Evolutionary conservation across 1,140 invertebrate species (phyloP).

Genomic region (Eupeodes corollae): DNA sequence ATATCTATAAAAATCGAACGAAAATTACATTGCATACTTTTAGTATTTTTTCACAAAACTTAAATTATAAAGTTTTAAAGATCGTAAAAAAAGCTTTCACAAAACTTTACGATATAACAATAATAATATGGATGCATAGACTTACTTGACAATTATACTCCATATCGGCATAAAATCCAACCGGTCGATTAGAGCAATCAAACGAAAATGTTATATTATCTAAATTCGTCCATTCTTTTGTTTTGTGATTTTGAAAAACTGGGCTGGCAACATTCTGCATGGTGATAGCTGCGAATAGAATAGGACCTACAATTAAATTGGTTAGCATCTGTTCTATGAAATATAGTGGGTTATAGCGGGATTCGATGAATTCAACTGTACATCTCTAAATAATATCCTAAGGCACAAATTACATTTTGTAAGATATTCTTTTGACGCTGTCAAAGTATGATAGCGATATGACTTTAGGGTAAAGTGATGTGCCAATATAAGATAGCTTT

Average conservation of each 20-base stretch:
- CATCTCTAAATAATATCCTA: background rate
- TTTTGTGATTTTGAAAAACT: conserved; percentile 37
- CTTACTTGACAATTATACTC: conserved; percentile 48
- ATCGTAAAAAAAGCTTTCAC: background rate
- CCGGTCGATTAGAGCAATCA: conserved; percentile 43
- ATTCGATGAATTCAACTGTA: background rate
- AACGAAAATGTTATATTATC: conserved; percentile 51
- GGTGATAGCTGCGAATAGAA: conserved; percentile 18
- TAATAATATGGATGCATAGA: background rate
- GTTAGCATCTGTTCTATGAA: background rate
- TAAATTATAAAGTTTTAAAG: background rate
- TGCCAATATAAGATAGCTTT: too few species aligned
- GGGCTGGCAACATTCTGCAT: conserved; percentile 32
- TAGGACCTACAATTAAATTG: conserved; percentile 5
- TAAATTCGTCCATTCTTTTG: conserved; percentile 49
- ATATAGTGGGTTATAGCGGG: background rate
- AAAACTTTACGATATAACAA: too few species aligned
- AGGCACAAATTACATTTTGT: background rate
- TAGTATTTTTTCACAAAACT: background rate
- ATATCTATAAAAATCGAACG: conserved; percentile 33
- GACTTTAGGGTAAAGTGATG: too few species aligned
- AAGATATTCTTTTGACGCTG: background rate
- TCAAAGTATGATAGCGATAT: too few species aligned
- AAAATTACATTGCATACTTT: conserved; percentile 2
- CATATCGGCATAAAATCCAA: conserved; percentile 51